Percentiles rank a stretch among this genome's conserved stretches.
These are phyloP conservation scores for Epinephelus lanceolatus DNA, from an alignment of 2,113 vertebrate species.

Conservation along the genomic window DNA sequence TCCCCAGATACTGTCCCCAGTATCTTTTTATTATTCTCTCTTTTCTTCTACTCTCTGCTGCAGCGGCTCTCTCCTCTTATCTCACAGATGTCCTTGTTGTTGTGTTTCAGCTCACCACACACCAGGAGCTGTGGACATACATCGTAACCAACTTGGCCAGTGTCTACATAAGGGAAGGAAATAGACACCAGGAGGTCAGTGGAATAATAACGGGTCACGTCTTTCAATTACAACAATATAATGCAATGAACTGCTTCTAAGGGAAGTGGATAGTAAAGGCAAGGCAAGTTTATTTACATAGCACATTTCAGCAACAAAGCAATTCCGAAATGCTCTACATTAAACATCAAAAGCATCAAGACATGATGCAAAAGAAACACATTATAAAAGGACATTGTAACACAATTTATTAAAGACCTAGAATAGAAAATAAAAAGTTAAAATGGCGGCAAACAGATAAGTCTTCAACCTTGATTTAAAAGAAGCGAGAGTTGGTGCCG, in stretches of 20 bases:
- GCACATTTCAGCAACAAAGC: too few species aligned
- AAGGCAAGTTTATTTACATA: too few species aligned
- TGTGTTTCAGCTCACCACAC: constrained; percentile 92
- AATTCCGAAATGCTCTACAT: too few species aligned
- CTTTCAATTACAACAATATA: background rate
- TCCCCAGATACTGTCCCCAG: background rate
- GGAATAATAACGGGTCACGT: background rate
- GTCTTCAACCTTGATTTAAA: too few species aligned
- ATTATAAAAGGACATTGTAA: too few species aligned
- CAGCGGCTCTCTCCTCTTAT: background rate
- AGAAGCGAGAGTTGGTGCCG: too few species aligned
- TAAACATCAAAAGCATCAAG: too few species aligned
- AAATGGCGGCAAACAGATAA: too few species aligned
- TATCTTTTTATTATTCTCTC: background rate
- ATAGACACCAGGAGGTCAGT: constrained; percentile 95
- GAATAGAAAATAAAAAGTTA: too few species aligned
- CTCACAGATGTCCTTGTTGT: background rate
- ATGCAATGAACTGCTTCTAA: background rate
- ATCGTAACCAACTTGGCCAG: constrained; percentile 98
- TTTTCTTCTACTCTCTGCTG: background rate
- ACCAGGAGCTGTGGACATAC: constrained; percentile 98
- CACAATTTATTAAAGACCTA: too few species aligned
- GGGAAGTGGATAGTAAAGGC: background rate
- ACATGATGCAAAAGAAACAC: too few species aligned
- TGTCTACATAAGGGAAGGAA: constrained; percentile 98